These are phyloP conservation scores for Platanista minor DNA, from an alignment of 2,113 vertebrate genomes.

Conservation along the genomic window DNA sequence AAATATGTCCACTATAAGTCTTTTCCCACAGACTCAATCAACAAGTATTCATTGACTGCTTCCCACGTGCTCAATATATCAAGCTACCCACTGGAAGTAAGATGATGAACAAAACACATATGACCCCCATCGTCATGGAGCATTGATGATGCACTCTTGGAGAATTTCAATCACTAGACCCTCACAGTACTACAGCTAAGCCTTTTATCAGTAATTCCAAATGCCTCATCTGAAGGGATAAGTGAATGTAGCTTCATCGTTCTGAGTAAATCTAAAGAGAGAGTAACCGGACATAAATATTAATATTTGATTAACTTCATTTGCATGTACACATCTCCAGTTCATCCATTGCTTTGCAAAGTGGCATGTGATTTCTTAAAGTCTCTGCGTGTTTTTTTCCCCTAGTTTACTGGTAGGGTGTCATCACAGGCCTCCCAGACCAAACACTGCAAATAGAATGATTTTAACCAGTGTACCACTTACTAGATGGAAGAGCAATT, in stretches of 20 bases:
- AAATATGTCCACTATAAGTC: neutral
- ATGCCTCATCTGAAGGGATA: neutral
- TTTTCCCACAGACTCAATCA: neutral
- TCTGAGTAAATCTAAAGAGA: neutral
- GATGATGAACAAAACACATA: rapidly evolving
- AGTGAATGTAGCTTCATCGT: neutral
- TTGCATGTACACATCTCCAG: neutral
- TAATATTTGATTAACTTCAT: conserved; percentile 30
- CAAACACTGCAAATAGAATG: neutral
- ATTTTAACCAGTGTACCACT: neutral
- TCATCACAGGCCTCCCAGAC: neutral
- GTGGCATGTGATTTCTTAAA: neutral
- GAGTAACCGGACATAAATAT: neutral
- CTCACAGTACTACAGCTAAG: neutral
- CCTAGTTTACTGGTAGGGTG: neutral
- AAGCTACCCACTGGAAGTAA: neutral
- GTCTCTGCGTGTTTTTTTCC: neutral
- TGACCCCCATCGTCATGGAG: neutral
- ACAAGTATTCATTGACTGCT: neutral
- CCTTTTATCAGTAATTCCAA: neutral
- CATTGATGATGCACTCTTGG: rapidly evolving
- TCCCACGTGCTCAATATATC: rapidly evolving
- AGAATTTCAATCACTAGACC: neutral
- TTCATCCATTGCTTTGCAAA: neutral
- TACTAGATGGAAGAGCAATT: conserved; percentile 43